These are phyloP conservation scores for Acanthornis magna DNA, from an alignment of 2,797 vertebrate species.

Conservation along the genomic window DNA sequence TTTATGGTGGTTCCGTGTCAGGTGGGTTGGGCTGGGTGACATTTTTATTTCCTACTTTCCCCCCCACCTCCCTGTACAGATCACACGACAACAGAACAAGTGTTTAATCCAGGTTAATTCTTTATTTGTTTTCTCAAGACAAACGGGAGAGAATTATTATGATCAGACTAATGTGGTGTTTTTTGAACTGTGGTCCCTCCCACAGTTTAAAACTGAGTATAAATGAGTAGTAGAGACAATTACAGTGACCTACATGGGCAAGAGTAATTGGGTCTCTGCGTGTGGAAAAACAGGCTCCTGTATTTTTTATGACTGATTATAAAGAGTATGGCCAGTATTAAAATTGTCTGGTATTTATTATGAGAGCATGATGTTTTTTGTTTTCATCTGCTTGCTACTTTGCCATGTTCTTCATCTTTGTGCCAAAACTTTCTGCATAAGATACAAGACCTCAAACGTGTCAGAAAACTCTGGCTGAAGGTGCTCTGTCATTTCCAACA, in stretches of 20 bases:
- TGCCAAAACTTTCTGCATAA: neutral
- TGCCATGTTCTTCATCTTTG: neutral
- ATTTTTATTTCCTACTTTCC: neutral
- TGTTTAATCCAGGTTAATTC: neutral
- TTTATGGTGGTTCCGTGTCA: neutral
- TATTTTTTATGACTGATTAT: neutral
- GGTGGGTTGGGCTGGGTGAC: neutral
- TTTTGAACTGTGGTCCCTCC: neutral
- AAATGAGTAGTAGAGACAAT: neutral
- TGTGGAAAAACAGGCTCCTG: neutral
- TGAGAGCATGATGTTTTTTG: neutral
- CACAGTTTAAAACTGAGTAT: neutral
- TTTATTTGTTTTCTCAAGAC: conserved; percentile 45
- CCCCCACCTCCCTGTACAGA: neutral
- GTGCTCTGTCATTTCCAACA: neutral
- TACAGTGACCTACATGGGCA: neutral
- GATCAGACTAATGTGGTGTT: neutral
- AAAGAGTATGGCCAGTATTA: neutral
- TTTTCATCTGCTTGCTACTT: neutral
- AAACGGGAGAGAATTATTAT: neutral
- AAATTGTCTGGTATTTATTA: neutral
- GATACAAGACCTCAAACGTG: neutral
- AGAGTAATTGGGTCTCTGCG: neutral
- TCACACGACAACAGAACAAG: neutral
- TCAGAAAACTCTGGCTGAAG: neutral